phyloP scores from a whole-genome alignment of 1,140 invertebrate species.

The Polyergus mexicanus region DNA sequence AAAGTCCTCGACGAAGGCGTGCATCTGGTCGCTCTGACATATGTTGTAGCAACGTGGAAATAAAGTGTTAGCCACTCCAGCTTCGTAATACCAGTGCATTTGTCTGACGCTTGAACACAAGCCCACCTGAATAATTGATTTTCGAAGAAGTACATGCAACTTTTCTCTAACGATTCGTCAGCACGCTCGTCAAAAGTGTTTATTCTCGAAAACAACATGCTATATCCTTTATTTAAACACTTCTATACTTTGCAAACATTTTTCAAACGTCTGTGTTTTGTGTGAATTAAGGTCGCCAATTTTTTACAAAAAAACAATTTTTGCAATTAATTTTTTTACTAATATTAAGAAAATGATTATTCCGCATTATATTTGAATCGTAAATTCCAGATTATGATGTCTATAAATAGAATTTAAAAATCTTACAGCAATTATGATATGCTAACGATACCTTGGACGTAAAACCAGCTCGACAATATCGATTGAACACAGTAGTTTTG shows the following conservation, averaged over 20 bases:
- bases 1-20: conserved; percentile 96
- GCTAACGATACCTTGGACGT: conserved; percentile 92
- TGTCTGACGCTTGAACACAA: conserved; percentile 93
- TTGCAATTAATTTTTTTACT: neutral
- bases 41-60: conserved; percentile 96
- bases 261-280: neutral
- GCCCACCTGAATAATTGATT: conserved; percentile 87
- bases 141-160: conserved; percentile 56
- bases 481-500: conserved; percentile 90
- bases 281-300: neutral
- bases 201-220: neutral
- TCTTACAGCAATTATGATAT: neutral
- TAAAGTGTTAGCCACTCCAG: conserved; percentile 92
- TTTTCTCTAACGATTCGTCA: conserved; percentile 22
- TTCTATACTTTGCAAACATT: conserved; percentile 12
- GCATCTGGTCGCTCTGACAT: conserved; percentile 94
- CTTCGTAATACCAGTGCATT: conserved; percentile 96
- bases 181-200: conserved; percentile 29
- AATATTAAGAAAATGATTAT: neutral
- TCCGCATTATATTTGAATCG: neutral
- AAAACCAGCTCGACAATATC: conserved; percentile 94
- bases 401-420: neutral
- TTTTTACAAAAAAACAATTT: neutral
- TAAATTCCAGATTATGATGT: neutral
- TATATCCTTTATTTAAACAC: conserved; percentile 35